A percentile compares a stretch with the other conserved stretches of the same genome.
phyloP scores from a whole-genome alignment of 2,888 invertebrate genomes.

The Sepiola atlantica region DNA sequence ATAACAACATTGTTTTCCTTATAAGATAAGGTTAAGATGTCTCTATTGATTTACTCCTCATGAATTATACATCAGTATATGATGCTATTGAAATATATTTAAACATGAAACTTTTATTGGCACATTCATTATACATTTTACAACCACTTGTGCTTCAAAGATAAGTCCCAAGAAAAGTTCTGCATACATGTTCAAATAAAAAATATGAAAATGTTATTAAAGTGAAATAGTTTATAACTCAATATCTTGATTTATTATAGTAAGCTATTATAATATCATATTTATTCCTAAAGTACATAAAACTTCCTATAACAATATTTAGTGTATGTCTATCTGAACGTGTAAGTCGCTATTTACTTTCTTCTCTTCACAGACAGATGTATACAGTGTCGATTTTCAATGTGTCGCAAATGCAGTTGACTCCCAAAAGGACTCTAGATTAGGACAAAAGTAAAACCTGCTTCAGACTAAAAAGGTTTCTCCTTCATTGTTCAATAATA shows the following conservation, averaged over 20 bases:
- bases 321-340: too few relatives aligned
- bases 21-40: background rate
- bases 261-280: too few relatives aligned
- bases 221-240: background rate
- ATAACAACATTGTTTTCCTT: background rate
- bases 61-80: background rate
- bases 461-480: too few relatives aligned
- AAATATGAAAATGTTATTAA: background rate
- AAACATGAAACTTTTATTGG: background rate
- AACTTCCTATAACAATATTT: too few relatives aligned
- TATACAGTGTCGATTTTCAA: too few relatives aligned
- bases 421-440: too few relatives aligned
- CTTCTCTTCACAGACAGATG: too few relatives aligned
- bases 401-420: too few relatives aligned
- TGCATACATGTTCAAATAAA: background rate
- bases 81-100: conserved; percentile 3
- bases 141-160: background rate
- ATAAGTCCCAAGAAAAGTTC: background rate
- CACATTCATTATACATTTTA: background rate
- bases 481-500: too few relatives aligned
- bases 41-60: background rate
- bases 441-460: too few relatives aligned
- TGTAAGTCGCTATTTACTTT: too few relatives aligned
- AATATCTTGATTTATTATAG: background rate
- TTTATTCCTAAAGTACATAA: too few relatives aligned